phyloP scores from a whole-genome alignment of 2,113 vertebrate genomes.

The Syngnathus scovelli region DNA sequence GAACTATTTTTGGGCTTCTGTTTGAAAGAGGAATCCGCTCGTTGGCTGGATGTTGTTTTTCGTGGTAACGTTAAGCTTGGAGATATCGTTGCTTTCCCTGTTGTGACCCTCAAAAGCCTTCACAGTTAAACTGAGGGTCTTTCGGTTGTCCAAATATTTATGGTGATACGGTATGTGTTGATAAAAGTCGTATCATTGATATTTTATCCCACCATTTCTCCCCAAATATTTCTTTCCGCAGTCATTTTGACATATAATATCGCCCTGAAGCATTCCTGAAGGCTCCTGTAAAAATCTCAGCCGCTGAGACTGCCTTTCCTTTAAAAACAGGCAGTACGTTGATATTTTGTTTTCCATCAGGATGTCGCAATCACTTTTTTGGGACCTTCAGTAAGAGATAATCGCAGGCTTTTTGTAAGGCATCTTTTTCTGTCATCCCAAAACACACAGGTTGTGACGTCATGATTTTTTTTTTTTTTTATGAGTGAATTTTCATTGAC shows the following conservation, averaged over 20 bases:
- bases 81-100: background rate
- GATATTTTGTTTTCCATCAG: too few relatives aligned
- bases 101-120: background rate
- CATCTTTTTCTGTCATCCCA: conserved; percentile 14
- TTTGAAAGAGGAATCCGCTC: background rate
- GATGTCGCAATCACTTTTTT: too few relatives aligned
- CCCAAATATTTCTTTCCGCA: conserved; percentile 30
- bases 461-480: background rate
- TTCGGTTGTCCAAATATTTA: background rate
- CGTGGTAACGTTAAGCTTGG: background rate
- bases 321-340: conserved; percentile 5
- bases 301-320: conserved; percentile 15
- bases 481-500: background rate
- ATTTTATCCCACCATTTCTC: conserved; percentile 17
- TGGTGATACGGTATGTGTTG: background rate
- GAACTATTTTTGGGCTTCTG: background rate
- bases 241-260: conserved; percentile 23
- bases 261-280: conserved; percentile 16
- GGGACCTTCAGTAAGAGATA: background rate
- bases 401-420: conserved; percentile 2
- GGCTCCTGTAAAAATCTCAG: conserved; percentile 16
- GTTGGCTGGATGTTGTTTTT: background rate
- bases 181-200: conserved; percentile 26
- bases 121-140: background rate
- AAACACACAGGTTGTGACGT: background rate